Conservation (phyloP, 2,113 vertebrate genomes). For the Alligator mississippiensis region DNA sequence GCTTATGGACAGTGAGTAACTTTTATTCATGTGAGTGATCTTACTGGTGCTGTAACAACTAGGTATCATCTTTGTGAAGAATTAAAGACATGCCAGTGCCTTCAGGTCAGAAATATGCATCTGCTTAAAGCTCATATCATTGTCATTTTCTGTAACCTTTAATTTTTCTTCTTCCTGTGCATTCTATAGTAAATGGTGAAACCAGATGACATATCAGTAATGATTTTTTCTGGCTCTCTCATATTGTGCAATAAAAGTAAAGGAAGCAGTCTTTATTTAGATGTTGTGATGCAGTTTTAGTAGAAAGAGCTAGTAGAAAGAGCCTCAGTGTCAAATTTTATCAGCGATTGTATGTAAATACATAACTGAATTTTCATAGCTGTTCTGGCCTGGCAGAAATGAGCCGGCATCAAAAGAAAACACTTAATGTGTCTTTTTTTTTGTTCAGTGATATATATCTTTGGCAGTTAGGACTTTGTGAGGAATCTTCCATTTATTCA, state of each 20-base stretch:
- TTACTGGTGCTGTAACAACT: background rate
- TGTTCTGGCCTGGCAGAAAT: background rate
- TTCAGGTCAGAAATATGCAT: background rate
- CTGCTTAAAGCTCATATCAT: background rate
- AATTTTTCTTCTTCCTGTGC: fast-evolving
- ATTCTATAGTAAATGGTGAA: background rate
- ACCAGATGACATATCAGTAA: background rate
- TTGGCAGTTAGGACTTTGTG: background rate
- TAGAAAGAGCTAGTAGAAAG: background rate
- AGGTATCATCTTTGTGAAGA: background rate
- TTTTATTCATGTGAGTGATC: background rate
- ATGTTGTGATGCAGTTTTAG: background rate
- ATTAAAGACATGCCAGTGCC: background rate
- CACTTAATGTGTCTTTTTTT: too few species aligned
- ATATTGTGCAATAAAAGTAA: background rate
- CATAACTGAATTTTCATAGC: background rate
- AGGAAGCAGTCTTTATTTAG: background rate
- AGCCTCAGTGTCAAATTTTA: background rate
- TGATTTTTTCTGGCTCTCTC: background rate
- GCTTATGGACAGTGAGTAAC: background rate
- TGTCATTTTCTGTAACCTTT: background rate
- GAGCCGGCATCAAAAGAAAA: background rate
- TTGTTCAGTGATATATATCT: background rate
- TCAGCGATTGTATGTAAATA: background rate
- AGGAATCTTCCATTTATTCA: background rate